Base-by-base conservation (phyloP, 23 tunicate species). In the Styela clava region DNA sequence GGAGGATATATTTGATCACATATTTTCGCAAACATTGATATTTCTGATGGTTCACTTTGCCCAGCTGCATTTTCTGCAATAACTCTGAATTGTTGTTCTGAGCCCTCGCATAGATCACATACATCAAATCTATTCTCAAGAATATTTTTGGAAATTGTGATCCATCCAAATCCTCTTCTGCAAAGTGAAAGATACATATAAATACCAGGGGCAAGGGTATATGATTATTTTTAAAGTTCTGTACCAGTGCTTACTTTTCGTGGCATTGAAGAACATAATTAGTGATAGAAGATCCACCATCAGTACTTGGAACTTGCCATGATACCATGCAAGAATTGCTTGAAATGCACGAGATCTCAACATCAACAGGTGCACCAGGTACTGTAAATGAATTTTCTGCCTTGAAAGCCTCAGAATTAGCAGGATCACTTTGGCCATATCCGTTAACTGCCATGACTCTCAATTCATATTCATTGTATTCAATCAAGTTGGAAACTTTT, bases 31-130 rank as follows among this genome's bases (percentile, higher is more conserved):
- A 85, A 85, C 37, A 1, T n/a, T 3, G 91, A 76, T 18, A 90
- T 61, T 33, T 85, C 88, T 0, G 98, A 89, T 1, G 95, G 98
- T 82, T 94, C 95, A 32, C 94, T 85, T 16, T 61, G 74, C 36
- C 98, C 98, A 3, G 98, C 98, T 2, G 95, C 98, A 67, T 94
- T 94, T 68, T 87, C 88, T 1, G 98, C 98, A 1, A 84, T 78
- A 3, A 94, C 91, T 23, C 95, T 65, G 63, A 94, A 94, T 68
- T 94, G 91, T 34, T 84, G 37, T 25, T 74, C 85, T 9, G 83
- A 51, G 5, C 84, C 89, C 78, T 88, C 89, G 5, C 84, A 0
- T 34, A 94, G 68, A 9, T 88, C 92, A 64, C 90, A 74, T 21
- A 94, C 68, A 20, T 85, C 65, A 74, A 24, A 74, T 33, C 92